Conservation (phyloP, 2,797 vertebrate species). For the Capromys pilorides region DNA sequence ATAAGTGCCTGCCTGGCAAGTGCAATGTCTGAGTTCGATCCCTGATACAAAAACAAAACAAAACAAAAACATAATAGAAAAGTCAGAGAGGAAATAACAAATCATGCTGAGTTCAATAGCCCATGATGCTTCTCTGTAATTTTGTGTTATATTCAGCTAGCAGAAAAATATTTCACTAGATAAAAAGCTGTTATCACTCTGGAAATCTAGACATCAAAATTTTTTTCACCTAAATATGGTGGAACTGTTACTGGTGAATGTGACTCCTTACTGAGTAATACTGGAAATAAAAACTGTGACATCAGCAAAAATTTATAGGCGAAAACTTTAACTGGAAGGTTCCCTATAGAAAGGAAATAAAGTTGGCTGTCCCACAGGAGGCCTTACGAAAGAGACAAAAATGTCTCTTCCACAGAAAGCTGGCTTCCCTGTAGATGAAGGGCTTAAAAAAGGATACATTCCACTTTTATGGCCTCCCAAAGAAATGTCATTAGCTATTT, state of each 20-base stretch:
- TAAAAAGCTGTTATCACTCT: neutral
- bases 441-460: neutral
- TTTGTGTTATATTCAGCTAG: neutral
- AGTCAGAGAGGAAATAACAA: constrained; percentile 3
- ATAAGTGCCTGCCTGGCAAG: no score
- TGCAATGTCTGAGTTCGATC: no score
- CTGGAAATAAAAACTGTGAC: neutral
- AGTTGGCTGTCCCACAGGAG: neutral
- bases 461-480: neutral
- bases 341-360: neutral
- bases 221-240: constrained; percentile 16
- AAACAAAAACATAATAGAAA: neutral
- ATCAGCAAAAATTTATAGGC: neutral
- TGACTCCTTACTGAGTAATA: neutral
- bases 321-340: neutral
- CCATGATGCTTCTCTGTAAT: neutral
- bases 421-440: neutral
- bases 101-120: neutral
- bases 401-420: neutral
- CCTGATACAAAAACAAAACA: no score
- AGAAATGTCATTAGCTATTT: neutral
- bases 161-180: constrained; percentile 13
- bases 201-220: neutral
- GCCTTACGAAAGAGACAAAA: neutral
- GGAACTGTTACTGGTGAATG: neutral